phyloP scores from a whole-genome alignment of 2,888 invertebrate genomes.

The Erynnis tages region DNA sequence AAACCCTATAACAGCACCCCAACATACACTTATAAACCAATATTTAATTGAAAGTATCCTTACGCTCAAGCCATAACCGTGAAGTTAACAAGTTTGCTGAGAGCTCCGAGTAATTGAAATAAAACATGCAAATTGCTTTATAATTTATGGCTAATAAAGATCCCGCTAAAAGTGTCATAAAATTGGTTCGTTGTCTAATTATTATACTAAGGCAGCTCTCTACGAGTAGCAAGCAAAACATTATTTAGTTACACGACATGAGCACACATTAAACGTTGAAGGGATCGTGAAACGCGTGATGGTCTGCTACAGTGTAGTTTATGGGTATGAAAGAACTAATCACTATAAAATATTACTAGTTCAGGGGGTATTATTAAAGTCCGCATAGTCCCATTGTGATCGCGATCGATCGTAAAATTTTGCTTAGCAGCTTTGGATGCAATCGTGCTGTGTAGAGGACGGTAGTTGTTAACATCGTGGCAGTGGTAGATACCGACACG shows the following conservation, averaged over 20 bases:
- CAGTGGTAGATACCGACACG: too few relatives aligned
- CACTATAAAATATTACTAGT: too few relatives aligned
- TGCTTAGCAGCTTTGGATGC: too few relatives aligned
- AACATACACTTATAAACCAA: not conserved
- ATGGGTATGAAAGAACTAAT: too few relatives aligned
- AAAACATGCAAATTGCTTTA: constrained; percentile 8
- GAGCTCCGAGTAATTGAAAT: constrained; percentile 11
- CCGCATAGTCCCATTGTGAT: too few relatives aligned
- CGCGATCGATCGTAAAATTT: too few relatives aligned
- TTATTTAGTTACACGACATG: not conserved
- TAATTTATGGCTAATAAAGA: constrained; percentile 15
- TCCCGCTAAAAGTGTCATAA: constrained; percentile 15
- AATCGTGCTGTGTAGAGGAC: too few relatives aligned
- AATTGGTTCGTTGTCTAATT: constrained; percentile 9
- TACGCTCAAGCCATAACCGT: constrained; percentile 8
- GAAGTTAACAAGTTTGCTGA: constrained; percentile 7
- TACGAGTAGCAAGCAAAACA: not conserved
- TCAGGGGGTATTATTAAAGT: too few relatives aligned
- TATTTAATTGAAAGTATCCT: constrained; percentile 27
- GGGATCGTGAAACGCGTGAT: too few relatives aligned
- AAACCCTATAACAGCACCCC: too few relatives aligned
- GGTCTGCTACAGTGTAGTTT: too few relatives aligned
- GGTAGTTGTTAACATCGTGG: too few relatives aligned
- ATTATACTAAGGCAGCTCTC: not conserved
- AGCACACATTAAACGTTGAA: not conserved